Evolutionary conservation across 1,140 invertebrate genomes (phyloP).

Genomic region (Elymnias hypermnestra): DNA sequence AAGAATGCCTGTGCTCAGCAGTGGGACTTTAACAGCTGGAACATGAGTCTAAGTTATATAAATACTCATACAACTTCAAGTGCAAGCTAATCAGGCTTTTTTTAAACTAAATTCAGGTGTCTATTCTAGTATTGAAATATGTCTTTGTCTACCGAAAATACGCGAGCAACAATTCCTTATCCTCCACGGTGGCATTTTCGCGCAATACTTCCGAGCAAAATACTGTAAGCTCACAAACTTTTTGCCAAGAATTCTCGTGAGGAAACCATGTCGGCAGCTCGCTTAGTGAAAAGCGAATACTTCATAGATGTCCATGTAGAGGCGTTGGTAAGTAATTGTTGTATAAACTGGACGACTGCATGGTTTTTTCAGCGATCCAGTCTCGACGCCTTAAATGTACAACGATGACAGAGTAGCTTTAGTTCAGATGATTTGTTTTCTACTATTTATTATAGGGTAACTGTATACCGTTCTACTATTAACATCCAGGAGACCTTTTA

Average conservation of each 20-base stretch:
- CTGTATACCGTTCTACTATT: too few relatives aligned
- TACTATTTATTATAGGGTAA: too few relatives aligned
- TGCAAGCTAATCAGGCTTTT: background rate
- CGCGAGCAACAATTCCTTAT: background rate
- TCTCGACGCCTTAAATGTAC: conserved; percentile 31
- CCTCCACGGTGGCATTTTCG: background rate
- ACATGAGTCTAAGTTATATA: too few relatives aligned
- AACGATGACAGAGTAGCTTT: conserved; percentile 6
- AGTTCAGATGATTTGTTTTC: background rate
- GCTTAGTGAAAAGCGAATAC: background rate
- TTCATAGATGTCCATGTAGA: conserved; percentile 26
- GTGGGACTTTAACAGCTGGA: too few relatives aligned
- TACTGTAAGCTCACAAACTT: background rate
- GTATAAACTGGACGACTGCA: conserved; percentile 31
- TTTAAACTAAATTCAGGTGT: too few relatives aligned
- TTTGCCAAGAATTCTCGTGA: background rate
- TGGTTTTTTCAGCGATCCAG: conserved; percentile 28
- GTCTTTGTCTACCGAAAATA: conserved; percentile 5
- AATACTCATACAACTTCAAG: too few relatives aligned
- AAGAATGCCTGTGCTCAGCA: too few relatives aligned
- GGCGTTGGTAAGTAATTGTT: conserved; percentile 52
- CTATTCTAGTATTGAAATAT: too few relatives aligned
- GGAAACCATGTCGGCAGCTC: background rate
- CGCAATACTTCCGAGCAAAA: background rate
- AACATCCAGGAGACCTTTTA: too few relatives aligned